Evolutionary conservation across 2,888 invertebrate species (phyloP), one percentile per base, ranked within the genome.

Genomic region (Monopis laevigella): DNA sequence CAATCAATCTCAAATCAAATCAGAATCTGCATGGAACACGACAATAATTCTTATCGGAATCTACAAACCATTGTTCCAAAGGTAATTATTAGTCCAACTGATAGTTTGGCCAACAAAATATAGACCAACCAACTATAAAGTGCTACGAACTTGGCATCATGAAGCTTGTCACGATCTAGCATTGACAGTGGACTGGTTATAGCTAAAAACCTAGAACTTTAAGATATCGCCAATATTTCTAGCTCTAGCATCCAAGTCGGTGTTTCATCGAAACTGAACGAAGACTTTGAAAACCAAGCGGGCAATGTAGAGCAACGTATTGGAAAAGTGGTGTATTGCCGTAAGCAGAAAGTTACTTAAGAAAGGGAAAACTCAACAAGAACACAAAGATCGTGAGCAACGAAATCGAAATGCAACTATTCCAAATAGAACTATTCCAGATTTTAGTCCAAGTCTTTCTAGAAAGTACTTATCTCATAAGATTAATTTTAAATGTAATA

Each of bases 361-460:
- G 67, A 71, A 74, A 72, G n/a, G 70, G 63, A 72, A 73, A 72
- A 73, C 63, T 59, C 53, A 50, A 59, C 59, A 47, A 53, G 52
- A 49, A 52, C 52, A 48, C 49, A 55, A 50, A 39, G 55, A 51
- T 52, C 53, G 54, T 50, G 51, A 48, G 46, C 48, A 54, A 54
- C 55, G 59, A 66, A 70, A 69, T 54, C 57, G 62, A 66, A 62
- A 66, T 55, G n/a, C n/a, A n/a, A n/a, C n/a, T n/a, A n/a, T n/a
- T n/a, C n/a, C n/a, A n/a, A n/a, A n/a, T n/a, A n/a, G n/a, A n/a
- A n/a, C n/a, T n/a, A n/a, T n/a, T n/a, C n/a, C n/a, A n/a, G n/a
- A n/a, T n/a, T n/a, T n/a, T n/a, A 54, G 53, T 58, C 56, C 47
- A 53, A n/a, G n/a, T n/a, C n/a, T n/a, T n/a, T n/a, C n/a, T n/a